Percentiles rank a stretch among this genome's conserved stretches.
phyloP scores from a whole-genome alignment of 2,797 vertebrate genomes.

The Cynodonichthys magdalenae region DNA sequence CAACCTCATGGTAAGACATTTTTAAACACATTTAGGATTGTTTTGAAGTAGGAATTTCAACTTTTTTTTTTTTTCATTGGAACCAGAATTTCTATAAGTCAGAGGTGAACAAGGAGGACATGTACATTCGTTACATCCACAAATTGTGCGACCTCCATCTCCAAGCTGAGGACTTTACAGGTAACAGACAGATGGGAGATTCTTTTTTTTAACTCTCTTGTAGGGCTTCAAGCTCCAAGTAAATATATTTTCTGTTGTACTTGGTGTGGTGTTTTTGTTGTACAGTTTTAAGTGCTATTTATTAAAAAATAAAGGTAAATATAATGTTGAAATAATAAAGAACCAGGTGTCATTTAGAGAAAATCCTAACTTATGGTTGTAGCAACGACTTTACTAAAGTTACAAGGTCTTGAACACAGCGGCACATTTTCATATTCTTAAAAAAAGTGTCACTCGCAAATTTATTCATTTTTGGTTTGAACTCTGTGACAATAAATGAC shows the following conservation, averaged over 20 bases:
- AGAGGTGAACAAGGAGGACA: slow-evolving; percentile 98
- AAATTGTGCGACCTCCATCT: slow-evolving; percentile 98
- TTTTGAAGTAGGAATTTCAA: slow-evolving; percentile 1
- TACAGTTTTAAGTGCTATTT: too few relatives aligned
- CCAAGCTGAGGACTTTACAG: slow-evolving; percentile 98
- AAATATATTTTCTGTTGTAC: neutral
- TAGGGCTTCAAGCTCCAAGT: neutral
- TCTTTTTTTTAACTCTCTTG: neutral
- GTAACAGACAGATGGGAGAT: slow-evolving; percentile 66
- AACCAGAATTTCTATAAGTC: slow-evolving; percentile 98
- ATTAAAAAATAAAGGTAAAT: too few relatives aligned
- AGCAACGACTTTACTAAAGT: neutral
- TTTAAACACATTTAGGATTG: neutral
- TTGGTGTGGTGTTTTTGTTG: neutral
- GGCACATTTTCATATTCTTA: neutral
- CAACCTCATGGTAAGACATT: slow-evolving; percentile 91
- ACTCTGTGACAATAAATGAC: neutral
- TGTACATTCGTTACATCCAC: slow-evolving; percentile 99
- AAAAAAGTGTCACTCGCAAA: neutral
- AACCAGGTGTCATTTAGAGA: too few relatives aligned
- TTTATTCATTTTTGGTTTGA: neutral
- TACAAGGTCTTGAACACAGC: neutral
- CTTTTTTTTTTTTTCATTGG: slow-evolving; percentile 1
- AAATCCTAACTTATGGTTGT: neutral
- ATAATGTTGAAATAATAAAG: too few relatives aligned